Base-by-base conservation (phyloP, 2,888 invertebrate genomes). In the Leptarthrus brevirostris region DNA sequence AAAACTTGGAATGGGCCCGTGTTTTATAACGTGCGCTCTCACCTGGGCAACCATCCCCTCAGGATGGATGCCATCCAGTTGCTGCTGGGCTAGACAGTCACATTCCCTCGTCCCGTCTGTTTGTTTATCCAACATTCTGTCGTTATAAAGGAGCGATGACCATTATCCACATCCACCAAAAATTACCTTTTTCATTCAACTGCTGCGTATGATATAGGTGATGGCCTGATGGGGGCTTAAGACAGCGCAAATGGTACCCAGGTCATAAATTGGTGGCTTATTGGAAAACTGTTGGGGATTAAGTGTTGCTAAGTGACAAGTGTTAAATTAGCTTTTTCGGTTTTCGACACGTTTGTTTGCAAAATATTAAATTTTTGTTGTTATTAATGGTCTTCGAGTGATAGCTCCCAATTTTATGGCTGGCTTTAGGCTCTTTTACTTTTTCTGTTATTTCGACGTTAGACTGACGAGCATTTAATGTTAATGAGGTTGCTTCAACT, bases 291-390 rank as follows among this genome's bases (percentile, higher is more conserved):
- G 73, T 73, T 71, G 73, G 64, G 76, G 76, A 76, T 76, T 76
- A 74, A 74, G 71, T 73, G 73, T 22, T 74, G 73, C 71, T 76
- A 74, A 76, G 76, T 79, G 79, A 79, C 79, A 79, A 79, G 79
- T 78, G 79, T 79, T 78, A 79, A 79, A 79, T 79, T 79, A 77
- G 78, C 76, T 78, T 78, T 78, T 76, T 79, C 76, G 70, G 78
- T 77, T 79, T 79, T 77, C 77, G 78, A 78, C 77, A 77, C 76
- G 74, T 75, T 77, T 61, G 56, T 72, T 58, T 56, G 72, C 56
- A 12, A 56, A 72, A 44, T 40, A 72, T 56, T 56, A 26, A 44
- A 54, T 52, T 69, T 69, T 47, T 47, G 47, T 20, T 14, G 64
- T 66, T 66, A 66, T 66, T 47, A 66, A 66, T 66, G 47, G 22